phyloP scores from a whole-genome alignment of 1,140 invertebrate species.

The Neelides sp. region DNA sequence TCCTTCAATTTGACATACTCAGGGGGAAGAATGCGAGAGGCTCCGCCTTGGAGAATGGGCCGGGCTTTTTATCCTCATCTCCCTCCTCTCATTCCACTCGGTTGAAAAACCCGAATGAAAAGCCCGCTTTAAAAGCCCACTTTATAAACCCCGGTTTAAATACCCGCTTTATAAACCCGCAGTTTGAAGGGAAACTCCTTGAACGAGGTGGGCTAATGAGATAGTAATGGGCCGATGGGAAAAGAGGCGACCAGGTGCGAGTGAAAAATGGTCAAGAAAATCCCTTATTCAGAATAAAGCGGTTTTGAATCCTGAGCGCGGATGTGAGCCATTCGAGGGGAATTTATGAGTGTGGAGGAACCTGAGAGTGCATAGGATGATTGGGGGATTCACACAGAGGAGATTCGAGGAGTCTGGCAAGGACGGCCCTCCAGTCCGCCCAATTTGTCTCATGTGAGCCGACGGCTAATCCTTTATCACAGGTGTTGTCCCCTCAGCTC shows the following conservation, averaged over 20 bases:
- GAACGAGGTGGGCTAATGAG: too few relatives aligned
- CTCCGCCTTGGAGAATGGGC: slow-evolving; percentile 30
- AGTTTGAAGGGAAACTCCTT: too few relatives aligned
- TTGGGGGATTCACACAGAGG: slow-evolving; percentile 8
- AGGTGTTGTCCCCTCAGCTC: too few relatives aligned
- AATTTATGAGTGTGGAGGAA: slow-evolving; percentile 26
- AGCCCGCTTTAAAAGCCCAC: too few relatives aligned
- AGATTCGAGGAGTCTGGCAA: too few relatives aligned
- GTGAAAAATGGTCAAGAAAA: slow-evolving; percentile 21
- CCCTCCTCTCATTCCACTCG: neutral
- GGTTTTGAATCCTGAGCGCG: too few relatives aligned
- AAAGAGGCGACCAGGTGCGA: slow-evolving; percentile 24
- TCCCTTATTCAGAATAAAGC: slow-evolving; percentile 17
- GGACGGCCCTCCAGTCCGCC: too few relatives aligned
- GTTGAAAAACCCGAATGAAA: too few relatives aligned
- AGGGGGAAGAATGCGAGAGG: slow-evolving; percentile 29
- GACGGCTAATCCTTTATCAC: too few relatives aligned
- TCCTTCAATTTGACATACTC: slow-evolving; percentile 32
- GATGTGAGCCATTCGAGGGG: slow-evolving; percentile 15
- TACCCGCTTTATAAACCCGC: too few relatives aligned
- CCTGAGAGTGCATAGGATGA: slow-evolving; percentile 25
- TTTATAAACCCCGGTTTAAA: too few relatives aligned
- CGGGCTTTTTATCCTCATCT: too few relatives aligned
- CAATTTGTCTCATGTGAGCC: slow-evolving; percentile 3
- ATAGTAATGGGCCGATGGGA: slow-evolving; percentile 23